Base-by-base conservation (phyloP, 1,140 invertebrate species). In the Drosophila subobscura region DNA sequence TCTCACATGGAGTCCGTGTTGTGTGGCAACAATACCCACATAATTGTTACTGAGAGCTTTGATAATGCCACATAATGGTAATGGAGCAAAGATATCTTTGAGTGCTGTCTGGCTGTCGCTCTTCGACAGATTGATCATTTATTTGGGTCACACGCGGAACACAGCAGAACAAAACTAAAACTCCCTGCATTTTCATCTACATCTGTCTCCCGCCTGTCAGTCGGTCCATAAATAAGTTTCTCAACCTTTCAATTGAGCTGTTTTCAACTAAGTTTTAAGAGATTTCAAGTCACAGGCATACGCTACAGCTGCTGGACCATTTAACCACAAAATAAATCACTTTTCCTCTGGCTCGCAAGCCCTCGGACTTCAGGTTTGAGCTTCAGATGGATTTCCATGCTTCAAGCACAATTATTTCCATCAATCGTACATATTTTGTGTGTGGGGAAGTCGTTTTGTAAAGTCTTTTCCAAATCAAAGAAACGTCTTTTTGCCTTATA, bases 381-480 rank as follows among this genome's bases (percentile, higher is more conserved):
- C 67, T 67, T 41, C 16, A 55, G 50, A 46, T 37, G 3, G 33
- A 37, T 37, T 33, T 37, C 10, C 33, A 37, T 10, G 33, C 27
- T 37, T 44, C 22, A 10, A 29, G 12, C 40, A 55, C 44, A 70
- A 25, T 54, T 71, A 40, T 44, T 8, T 52, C 25, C 23, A 53
- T 66, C 58, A 51, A 27, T 51, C 47, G 41, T 49, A 27, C 16
- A 40, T n/a, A 40, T 49, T 54, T 22, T 22, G 12, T 29, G 33
- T 41, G 41, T n/a, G 29, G 29, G 7, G 2, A 3, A 8, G 29
- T 33, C 7, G 8, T 40, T 56, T 52, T 61, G 41, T 33, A 10
- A 59, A 73, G 73, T 79, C 79, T 73, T 79, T 64, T 85, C 58
- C 49, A 65, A 79, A 84, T 84, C 80, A 85, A 84, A 85, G 16